Evolutionary conservation across 2,888 invertebrate species (phyloP), one percentile per base, ranked within the genome.

Genomic region (Chaetogeoica ovagalla): DNA sequence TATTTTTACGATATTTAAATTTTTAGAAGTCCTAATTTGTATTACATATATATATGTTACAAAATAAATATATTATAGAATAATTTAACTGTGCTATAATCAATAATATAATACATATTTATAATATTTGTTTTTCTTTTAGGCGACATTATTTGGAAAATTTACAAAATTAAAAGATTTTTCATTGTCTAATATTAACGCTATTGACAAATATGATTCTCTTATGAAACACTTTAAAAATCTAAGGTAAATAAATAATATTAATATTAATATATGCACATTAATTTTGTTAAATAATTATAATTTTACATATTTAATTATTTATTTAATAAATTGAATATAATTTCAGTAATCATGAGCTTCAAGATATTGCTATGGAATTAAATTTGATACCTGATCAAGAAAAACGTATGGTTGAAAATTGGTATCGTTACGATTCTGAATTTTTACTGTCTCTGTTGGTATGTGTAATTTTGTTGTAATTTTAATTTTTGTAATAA

Each of bases 81-180:
- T 57, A n/a, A n/a, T 57, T 57, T 11, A 8, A 13, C 9, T 3
- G n/a, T 23, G 3, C 8, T 60, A 43, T 60, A 23, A 59, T n/a
- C 3, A n/a, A 48, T 66, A 52, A 52, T 19, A 21, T 23, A 57
- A 8, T 8, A 37, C 11, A 17, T 57, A 59, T 19, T 19, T 19
- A 43, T 59, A 21, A 15, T 59, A 60, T 63, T 21, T 19, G 21
- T 81, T 71, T 82, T 65, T 81, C 85, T 87, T 87, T 83, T 88
- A 97, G 93, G 94, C 94, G 88, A 96, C 96, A 0, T 94, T 95
- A 0, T 99, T 97, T 87, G 92, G 94, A 1, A 94, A 96, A 86
- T 97, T 96, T 86, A 91, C 94, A 8, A 92, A 96, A 84, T 87
- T 98, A 79, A 89, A 93, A 66, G 90, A 92, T 83, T 98, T 99